Evolutionary conservation across 2,888 invertebrate species (phyloP).

Genomic region (Nycteola revayana): DNA sequence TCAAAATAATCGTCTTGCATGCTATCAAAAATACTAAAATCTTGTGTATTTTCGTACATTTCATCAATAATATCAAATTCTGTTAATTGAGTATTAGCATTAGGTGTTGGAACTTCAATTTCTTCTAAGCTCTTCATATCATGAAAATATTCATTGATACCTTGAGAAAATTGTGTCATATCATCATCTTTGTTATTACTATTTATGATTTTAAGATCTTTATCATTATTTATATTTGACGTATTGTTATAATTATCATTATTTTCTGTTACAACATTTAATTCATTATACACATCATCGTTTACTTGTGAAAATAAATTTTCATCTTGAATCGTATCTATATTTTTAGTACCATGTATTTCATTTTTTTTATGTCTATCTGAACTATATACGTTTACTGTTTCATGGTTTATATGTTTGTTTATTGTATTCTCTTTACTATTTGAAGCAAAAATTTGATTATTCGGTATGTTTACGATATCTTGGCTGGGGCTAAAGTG

Average conservation of each 20-base stretch:
- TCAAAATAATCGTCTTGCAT: too few relatives aligned
- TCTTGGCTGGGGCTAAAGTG: slow-evolving; percentile 52
- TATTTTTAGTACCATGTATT: too few relatives aligned
- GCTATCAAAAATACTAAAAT: not conserved
- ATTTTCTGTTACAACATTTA: not conserved
- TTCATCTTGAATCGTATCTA: slow-evolving; percentile 5
- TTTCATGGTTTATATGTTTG: not conserved
- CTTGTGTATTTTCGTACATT: not conserved
- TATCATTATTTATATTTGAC: not conserved
- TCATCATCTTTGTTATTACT: not conserved
- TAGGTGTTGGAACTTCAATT: not conserved
- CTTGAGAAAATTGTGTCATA: slow-evolving; percentile 9
- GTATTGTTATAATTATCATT: not conserved
- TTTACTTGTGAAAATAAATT: slow-evolving; percentile 6
- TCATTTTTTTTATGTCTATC: not conserved
- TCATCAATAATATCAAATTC: not conserved
- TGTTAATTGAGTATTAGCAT: not conserved
- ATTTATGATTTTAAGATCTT: not conserved
- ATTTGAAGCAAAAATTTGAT: slow-evolving; percentile 28
- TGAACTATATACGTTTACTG: not conserved
- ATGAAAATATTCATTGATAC: slow-evolving; percentile 16
- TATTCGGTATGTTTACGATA: slow-evolving; percentile 32
- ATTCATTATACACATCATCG: slow-evolving; percentile 2
- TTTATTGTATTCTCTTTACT: not conserved
- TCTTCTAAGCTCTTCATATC: slow-evolving; percentile 10